Evolutionary conservation across 2,113 vertebrate species (phyloP), one percentile per base, ranked within the genome.

Genomic region (Ictalurus furcatus): DNA sequence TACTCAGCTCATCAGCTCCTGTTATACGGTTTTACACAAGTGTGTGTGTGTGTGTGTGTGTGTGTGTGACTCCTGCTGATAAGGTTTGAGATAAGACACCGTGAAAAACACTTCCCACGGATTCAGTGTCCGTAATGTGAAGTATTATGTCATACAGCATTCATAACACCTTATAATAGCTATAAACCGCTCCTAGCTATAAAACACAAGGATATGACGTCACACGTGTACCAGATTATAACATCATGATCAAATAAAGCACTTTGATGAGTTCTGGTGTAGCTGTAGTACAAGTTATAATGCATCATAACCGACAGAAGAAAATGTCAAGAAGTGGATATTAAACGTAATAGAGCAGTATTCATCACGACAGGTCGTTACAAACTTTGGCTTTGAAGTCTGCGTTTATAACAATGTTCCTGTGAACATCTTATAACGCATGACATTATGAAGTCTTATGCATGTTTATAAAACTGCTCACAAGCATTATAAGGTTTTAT

Each of bases 1-100:
- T 80, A 87, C 86, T 37, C 74, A 4, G 8, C 85, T 54, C 74
- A 48, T 23, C 85, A 71, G 12, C 84, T 69, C 48, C 63, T 52
- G 44, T 67, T 67, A 79, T 44, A 79, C 25, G 54, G 34, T 56
- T 79, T n/a, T 63, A 86, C 30, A 80, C 63, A 67, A 67, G 21
- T 81, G 30, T 54, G 79, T 71, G 59, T 44, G 9, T 34, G 82
- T 79, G 25, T 65, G 25, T 65, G 71, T 79, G 59, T 59, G 17
- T 80, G 40, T 80, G 84, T 30, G 23, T 40, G 80, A 88, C 78
- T 81, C 9, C 58, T 40, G 44, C 9, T 69, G 48, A 25, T 56
- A 71, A 88, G 13, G 23, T 52, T 6, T 28, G 1, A 87, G 86
- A 87, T 81, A 69, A 82, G 61, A 54, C 28, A 56, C n/a, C 0